phyloP scores from a whole-genome alignment of 53 echinoderm and acorn worm genomes.

The Henricia sp. region DNA sequence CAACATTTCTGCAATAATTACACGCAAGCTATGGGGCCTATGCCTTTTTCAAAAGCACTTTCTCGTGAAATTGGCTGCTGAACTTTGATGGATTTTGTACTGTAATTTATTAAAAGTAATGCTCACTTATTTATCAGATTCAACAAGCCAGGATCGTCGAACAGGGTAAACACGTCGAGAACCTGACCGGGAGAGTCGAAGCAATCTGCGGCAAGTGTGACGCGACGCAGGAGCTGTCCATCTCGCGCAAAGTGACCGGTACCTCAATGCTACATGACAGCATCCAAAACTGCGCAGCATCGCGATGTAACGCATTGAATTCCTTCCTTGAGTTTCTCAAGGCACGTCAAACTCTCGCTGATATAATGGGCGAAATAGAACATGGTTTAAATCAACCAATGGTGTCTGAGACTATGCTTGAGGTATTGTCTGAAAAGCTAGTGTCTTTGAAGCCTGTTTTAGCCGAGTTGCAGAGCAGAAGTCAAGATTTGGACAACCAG shows the following conservation, averaged over 20 bases:
- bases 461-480: constrained; percentile 61
- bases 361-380: constrained; percentile 27
- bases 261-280: constrained; percentile 60
- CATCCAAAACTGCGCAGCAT: constrained; percentile 54
- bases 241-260: constrained; percentile 71
- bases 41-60: too few relatives aligned
- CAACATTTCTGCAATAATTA: too few relatives aligned
- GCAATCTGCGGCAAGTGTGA: constrained; percentile 73
- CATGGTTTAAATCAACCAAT: constrained; percentile 8
- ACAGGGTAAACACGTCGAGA: constrained; percentile 2
- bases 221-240: constrained; percentile 59
- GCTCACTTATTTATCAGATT: not conserved
- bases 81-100: too few relatives aligned
- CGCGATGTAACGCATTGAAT: constrained; percentile 34
- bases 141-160: constrained; percentile 14
- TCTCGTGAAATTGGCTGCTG: too few relatives aligned
- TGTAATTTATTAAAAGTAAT: not conserved
- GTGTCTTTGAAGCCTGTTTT: constrained; percentile 42
- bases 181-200: constrained; percentile 46
- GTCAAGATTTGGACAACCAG: constrained; percentile 59
- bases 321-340: constrained; percentile 64
- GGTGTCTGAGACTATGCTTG: not conserved
- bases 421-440: constrained; percentile 45
- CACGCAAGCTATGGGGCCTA: too few relatives aligned
- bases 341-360: constrained; percentile 27